Percentiles rank a stretch among this genome's conserved stretches.
Evolutionary conservation across 2,888 invertebrate genomes (phyloP).

Genomic region (Cordilura impudica): DNA sequence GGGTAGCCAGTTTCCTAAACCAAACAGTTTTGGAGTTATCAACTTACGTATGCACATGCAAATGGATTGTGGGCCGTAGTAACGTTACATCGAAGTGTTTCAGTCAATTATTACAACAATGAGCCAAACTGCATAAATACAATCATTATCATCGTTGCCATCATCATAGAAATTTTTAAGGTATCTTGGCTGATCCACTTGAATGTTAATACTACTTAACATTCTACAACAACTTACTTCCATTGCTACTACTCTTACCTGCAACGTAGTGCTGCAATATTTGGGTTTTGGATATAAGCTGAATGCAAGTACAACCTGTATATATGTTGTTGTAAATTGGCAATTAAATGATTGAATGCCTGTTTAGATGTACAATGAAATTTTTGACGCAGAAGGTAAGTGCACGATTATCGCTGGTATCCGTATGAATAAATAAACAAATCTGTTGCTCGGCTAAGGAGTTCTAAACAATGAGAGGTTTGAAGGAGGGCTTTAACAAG

Average conservation of each 20-base stretch:
- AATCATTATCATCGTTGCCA: too few relatives aligned
- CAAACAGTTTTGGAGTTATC: neutral
- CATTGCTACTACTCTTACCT: neutral
- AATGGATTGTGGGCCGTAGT: too few relatives aligned
- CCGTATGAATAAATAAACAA: neutral
- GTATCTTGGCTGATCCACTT: neutral
- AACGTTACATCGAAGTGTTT: too few relatives aligned
- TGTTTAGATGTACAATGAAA: constrained; percentile 58
- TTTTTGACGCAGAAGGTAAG: constrained; percentile 55
- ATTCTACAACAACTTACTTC: neutral
- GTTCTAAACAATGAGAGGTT: too few relatives aligned
- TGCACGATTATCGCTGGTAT: neutral
- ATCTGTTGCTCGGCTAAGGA: too few relatives aligned
- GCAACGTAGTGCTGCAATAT: neutral
- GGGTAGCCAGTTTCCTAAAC: neutral
- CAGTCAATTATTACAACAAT: neutral
- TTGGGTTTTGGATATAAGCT: neutral
- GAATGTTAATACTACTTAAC: neutral
- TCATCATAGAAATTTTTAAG: neutral
- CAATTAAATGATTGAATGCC: constrained; percentile 47
- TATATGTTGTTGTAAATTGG: constrained; percentile 26
- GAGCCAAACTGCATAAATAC: neutral
- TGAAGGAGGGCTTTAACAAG: too few relatives aligned
- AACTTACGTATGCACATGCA: too few relatives aligned
- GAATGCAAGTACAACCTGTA: neutral